Base-by-base conservation (phyloP, 2,797 vertebrate species). In the Sorex maritimensis region DNA sequence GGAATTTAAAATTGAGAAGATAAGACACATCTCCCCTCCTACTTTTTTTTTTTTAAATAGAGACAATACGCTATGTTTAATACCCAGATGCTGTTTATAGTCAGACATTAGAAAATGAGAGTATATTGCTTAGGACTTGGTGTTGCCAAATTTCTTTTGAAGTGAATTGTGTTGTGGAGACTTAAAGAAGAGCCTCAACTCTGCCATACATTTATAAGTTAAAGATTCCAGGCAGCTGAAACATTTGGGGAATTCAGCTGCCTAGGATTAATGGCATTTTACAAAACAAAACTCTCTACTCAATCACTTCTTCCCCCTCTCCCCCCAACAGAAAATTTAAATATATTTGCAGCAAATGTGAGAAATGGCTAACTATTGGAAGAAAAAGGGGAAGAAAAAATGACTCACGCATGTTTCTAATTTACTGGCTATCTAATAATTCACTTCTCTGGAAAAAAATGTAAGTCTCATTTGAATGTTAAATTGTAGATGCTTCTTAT, bases 201-300 rank as follows among this genome's bases (percentile, higher is more conserved):
- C 26, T 81, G 26, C 83, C 24, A 3, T 26, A 21, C 38, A 46
- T 72, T 15, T 34, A 69, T 41, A 55, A 55, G 2, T 55, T 69
- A 52, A 87, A 73, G 63, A 91, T 71, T 55, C 41, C 30, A 79
- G 63, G 77, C 63, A 94, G 89, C 88, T 55, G 74, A 94, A 93
- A 68, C 38, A 90, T 86, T 65, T 86, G 86, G 63, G 34, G 79
- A 96, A 95, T 94, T 94, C 55, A 73, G 26, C 82, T 73, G 90
- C 81, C 34, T 34, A 8, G 63, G 65, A n/a, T 95, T 82, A 88
- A 28, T 23, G 30, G 55, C 30, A 81, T 90, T 90, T 44, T 44
- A 92, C 90, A 85, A n/a, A 23, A 0, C 24, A n/a, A 8, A 0
- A 24, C 6, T 14, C 14, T 72, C 28, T n/a, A 28, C 49, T 77